A percentile compares a stretch with the other conserved stretches of the same genome.
phyloP scores from a whole-genome alignment of 2,888 invertebrate genomes.

The Argyresthia goedartella region DNA sequence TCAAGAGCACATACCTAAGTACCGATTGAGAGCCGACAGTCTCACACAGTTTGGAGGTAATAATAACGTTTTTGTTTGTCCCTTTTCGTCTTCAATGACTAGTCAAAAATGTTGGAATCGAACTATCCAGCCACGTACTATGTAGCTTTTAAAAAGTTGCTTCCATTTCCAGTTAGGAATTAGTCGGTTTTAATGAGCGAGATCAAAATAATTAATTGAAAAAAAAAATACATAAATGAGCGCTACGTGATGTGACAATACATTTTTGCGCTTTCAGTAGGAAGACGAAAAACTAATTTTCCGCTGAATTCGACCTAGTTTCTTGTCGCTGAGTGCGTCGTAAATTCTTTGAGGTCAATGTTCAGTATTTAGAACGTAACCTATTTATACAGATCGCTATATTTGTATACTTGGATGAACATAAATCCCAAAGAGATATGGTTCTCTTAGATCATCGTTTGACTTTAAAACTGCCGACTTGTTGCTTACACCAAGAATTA shows the following conservation, averaged over 20 bases:
- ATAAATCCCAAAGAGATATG: background rate
- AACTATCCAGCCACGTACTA: background rate
- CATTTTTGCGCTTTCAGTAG: background rate
- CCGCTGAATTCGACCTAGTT: constrained; percentile 13
- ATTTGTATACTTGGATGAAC: background rate
- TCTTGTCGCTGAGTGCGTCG: constrained; percentile 18
- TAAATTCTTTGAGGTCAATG: constrained; percentile 34
- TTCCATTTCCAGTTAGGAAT: too few species aligned
- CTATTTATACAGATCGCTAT: constrained; percentile 15
- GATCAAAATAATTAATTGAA: too few species aligned
- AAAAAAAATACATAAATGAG: too few species aligned
- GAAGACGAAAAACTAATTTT: background rate
- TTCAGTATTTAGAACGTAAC: constrained; percentile 29
- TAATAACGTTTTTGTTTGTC: constrained; percentile 18
- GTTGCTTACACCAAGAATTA: constrained; percentile 19
- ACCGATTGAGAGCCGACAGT: constrained; percentile 93
- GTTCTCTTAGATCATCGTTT: too few species aligned
- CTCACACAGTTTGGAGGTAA: constrained; percentile 92
- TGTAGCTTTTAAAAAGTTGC: too few species aligned
- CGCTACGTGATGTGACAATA: too few species aligned
- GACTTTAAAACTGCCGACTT: background rate
- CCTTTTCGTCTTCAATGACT: background rate
- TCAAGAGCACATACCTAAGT: constrained; percentile 95
- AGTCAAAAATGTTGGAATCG: background rate
- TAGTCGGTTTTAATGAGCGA: too few species aligned